Evolutionary conservation across 2,888 invertebrate genomes (phyloP), one percentile per base, ranked within the genome.

Genomic region (Agrypnus murinus): DNA sequence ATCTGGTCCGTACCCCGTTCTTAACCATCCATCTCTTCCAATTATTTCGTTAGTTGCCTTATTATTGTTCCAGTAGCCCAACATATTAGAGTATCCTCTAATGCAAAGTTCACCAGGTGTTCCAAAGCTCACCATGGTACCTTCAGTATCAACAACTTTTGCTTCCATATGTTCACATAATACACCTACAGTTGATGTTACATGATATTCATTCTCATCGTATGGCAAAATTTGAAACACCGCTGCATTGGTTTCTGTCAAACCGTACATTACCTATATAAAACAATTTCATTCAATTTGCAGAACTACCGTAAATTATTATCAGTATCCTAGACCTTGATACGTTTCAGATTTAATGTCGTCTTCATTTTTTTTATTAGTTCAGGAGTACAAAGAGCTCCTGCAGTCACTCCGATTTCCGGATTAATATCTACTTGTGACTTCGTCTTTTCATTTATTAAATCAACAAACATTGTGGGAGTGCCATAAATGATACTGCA

Each of bases 391-490:
- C 92, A 92, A 0, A 91, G 87, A 0, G 95, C 89, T 2, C 95
- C 95, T 0, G 93, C 94, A 38, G 90, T 90, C 0, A 92, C 81
- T 0, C 92, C 93, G 45, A 87, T 82, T 72, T 86, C 84, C 0
- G 82, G 84, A 60, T 87, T 87, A 17, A 90, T 84, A 0, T 87
- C 84, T 8, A 86, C 77, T 10, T 86, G 82, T 6, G 86, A 73
- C 65, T 86, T 82, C 34, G 84, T 84, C 77, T 89, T 88, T 3
- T 83, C 82, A 31, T 87, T 87, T 45, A 94, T 82, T 75, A 94
- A 86, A 84, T 95, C 94, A 9, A 93, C 90, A 84, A 92, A 93
- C 95, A 95, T 95, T 1, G 95, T 95, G 2, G 95, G 95, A 0
- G 95, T 94, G 40, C 95, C 95, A 80, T 91, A 91, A 19, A 92